A percentile compares a stretch with the other conserved stretches of the same genome.
These are phyloP conservation scores for Drosophila kurseongensis DNA, from an alignment of 1,140 invertebrate genomes.

Conservation along the genomic window DNA sequence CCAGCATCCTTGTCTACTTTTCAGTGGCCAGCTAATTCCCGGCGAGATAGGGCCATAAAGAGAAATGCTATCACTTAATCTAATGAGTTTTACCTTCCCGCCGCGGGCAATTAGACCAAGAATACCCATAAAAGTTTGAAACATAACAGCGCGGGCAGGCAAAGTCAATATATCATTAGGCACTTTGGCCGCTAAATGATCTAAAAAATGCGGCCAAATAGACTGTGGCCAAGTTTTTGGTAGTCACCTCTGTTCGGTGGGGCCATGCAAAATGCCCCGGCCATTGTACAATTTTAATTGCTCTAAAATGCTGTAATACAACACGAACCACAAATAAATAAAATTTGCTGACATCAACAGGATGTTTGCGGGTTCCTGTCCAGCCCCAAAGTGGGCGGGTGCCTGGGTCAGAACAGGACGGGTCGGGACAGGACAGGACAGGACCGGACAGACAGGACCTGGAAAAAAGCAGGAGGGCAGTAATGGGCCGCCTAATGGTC, in stretches of 20 bases:
- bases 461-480: constrained; percentile 15
- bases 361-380: constrained; percentile 76
- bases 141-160: constrained; percentile 2
- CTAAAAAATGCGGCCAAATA: constrained; percentile 60
- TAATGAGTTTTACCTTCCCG: constrained; percentile 38
- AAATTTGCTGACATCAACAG: constrained; percentile 82
- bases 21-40: constrained; percentile 15
- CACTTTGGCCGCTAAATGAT: constrained; percentile 65
- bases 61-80: constrained; percentile 50
- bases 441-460: constrained; percentile 11
- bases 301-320: constrained; percentile 81
- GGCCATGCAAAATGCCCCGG: constrained; percentile 40
- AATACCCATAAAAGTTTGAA: constrained; percentile 38
- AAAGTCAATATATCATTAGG: constrained; percentile 79
- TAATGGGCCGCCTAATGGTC: constrained; percentile 71
- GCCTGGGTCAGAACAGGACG: neutral
- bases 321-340: constrained; percentile 83
- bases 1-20: constrained; percentile 17
- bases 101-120: constrained; percentile 30
- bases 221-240: constrained; percentile 24
- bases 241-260: neutral
- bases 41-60: constrained; percentile 25
- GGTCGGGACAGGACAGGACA: neutral
- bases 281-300: constrained; percentile 81
- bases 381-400: constrained; percentile 1